Evolutionary conservation across 2,113 vertebrate species (phyloP).

Genomic region (Mustelus asterias): DNA sequence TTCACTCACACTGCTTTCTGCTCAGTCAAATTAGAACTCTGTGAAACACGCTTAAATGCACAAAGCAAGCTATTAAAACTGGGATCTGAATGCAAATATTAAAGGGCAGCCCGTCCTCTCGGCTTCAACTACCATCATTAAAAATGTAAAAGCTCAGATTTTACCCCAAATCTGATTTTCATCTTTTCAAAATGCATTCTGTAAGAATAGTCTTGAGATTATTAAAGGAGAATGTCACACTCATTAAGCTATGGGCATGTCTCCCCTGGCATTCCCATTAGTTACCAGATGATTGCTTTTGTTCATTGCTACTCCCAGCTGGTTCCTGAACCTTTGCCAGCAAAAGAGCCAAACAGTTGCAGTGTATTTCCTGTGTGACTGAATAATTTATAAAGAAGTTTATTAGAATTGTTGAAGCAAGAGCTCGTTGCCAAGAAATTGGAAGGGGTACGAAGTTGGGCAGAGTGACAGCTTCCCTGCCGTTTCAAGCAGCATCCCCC

Average conservation of each 20-base stretch:
- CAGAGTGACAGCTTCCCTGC: neutral
- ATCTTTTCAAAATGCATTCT: neutral
- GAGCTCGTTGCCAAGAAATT: neutral
- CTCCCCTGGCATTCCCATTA: neutral
- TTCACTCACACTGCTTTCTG: neutral
- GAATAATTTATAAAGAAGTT: neutral
- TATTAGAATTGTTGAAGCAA: neutral
- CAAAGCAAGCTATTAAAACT: neutral
- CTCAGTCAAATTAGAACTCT: neutral
- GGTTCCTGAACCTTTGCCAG: neutral
- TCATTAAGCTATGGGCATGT: neutral
- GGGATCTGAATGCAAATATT: neutral
- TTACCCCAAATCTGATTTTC: neutral
- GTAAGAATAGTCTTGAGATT: neutral
- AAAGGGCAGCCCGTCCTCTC: neutral
- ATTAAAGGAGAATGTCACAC: neutral
- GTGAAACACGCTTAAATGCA: neutral
- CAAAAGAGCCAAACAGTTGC: neutral
- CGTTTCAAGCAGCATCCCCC: neutral
- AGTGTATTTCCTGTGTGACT: neutral
- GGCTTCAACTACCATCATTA: neutral
- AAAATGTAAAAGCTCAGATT: neutral
- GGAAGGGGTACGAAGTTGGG: neutral
- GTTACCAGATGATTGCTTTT: neutral
- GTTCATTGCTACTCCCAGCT: conserved; percentile 1